Conservation (phyloP, 2,888 invertebrate genomes). For the Morpho helenor region DNA sequence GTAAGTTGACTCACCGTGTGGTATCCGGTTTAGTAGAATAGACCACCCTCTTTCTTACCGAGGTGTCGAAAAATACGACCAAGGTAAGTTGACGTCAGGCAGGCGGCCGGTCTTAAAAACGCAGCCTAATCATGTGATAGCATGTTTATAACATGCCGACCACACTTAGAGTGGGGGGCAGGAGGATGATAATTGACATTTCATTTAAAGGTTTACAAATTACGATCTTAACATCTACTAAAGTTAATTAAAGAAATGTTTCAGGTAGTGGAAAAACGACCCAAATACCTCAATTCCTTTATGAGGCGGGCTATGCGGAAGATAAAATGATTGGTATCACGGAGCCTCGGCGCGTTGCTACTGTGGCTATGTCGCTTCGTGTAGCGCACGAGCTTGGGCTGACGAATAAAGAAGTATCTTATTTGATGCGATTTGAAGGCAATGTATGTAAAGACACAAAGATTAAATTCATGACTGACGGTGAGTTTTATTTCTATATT, state of each 20-base stretch:
- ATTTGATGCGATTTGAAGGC: slow-evolving; percentile 97
- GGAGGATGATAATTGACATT: neutral
- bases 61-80: too few relatives aligned
- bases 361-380: slow-evolving; percentile 96
- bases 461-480: slow-evolving; percentile 99
- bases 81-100: too few relatives aligned
- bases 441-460: slow-evolving; percentile 92
- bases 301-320: slow-evolving; percentile 95
- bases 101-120: too few relatives aligned
- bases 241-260: slow-evolving; percentile 14
- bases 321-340: slow-evolving; percentile 94
- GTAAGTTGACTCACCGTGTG: too few relatives aligned
- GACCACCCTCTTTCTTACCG: too few relatives aligned
- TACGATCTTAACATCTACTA: neutral
- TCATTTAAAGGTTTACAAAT: neutral
- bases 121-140: too few relatives aligned
- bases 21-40: too few relatives aligned
- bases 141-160: too few relatives aligned
- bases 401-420: slow-evolving; percentile 86
- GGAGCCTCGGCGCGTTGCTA: slow-evolving; percentile 98
- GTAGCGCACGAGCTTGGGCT: slow-evolving; percentile 95
- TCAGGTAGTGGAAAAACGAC: slow-evolving; percentile 97
- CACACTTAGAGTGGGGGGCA: too few relatives aligned
- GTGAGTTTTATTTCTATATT: slow-evolving; percentile 36
- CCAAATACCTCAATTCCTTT: slow-evolving; percentile 98